phyloP scores from a whole-genome alignment of 37 sponge, comb jelly and placozoan species.

The Aphrocallistes beatrix region DNA sequence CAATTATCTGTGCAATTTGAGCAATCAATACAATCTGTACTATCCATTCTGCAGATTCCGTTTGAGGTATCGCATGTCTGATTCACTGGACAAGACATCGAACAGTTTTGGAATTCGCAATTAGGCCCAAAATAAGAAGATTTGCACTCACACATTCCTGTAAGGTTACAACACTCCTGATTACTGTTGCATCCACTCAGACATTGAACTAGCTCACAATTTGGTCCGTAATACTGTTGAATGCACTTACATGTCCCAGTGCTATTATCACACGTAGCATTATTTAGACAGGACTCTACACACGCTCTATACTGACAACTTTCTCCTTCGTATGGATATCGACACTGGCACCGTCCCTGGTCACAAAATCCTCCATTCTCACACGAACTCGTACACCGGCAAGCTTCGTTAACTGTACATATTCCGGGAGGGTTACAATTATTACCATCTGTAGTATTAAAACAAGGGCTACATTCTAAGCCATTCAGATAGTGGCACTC shows the following conservation, averaged over 20 bases:
- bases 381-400: not conserved
- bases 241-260: not conserved
- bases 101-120: not conserved
- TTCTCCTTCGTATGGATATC: not conserved
- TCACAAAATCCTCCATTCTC: not conserved
- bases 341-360: not conserved
- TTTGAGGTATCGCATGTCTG: not conserved
- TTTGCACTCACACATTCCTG: not conserved
- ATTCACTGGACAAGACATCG: not conserved
- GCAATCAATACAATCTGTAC: too few relatives aligned
- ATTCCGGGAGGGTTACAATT: not conserved
- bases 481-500: not conserved
- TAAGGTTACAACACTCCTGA: not conserved
- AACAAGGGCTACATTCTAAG: not conserved
- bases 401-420: not conserved
- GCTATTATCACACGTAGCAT: not conserved
- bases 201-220: not conserved
- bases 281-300: not conserved
- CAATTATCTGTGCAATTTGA: too few relatives aligned
- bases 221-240: not conserved
- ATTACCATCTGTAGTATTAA: too few relatives aligned
- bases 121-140: not conserved
- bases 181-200: not conserved
- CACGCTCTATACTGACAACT: not conserved
- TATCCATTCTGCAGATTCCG: not conserved